phyloP scores from a whole-genome alignment of 2,888 invertebrate genomes.

The Ryuthela nishihirai region DNA sequence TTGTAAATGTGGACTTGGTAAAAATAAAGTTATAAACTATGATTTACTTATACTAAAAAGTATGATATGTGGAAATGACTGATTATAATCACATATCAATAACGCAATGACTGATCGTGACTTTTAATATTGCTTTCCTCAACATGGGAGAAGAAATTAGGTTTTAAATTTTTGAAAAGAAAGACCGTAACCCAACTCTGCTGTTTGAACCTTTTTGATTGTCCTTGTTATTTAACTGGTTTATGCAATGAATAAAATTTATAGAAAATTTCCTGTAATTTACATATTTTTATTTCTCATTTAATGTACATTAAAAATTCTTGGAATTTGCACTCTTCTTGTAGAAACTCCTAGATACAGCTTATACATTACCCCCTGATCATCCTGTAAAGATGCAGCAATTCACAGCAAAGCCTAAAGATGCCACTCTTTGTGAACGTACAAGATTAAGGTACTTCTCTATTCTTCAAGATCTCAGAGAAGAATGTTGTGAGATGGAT shows the following conservation, averaged over 20 bases:
- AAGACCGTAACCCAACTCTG: too few relatives aligned
- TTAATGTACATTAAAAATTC: background rate
- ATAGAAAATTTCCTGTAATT: background rate
- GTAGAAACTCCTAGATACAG: slow-evolving; percentile 57
- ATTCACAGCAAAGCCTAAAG: slow-evolving; percentile 44
- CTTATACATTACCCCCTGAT: slow-evolving; percentile 64
- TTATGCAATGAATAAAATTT: background rate
- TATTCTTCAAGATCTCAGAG: slow-evolving; percentile 65
- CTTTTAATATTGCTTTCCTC: too few relatives aligned
- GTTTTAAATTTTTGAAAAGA: too few relatives aligned
- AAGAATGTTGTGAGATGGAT: slow-evolving; percentile 65
- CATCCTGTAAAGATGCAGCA: slow-evolving; percentile 48
- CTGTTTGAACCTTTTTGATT: too few relatives aligned
- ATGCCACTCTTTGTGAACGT: slow-evolving; percentile 43
- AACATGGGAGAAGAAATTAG: too few relatives aligned
- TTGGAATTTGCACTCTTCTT: background rate
- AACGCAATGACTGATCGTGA: too few relatives aligned
- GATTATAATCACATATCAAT: too few relatives aligned
- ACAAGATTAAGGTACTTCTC: slow-evolving; percentile 51
- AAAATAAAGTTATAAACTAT: too few relatives aligned
- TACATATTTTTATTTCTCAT: background rate
- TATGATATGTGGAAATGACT: too few relatives aligned
- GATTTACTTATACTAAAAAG: too few relatives aligned
- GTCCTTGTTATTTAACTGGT: too few relatives aligned
- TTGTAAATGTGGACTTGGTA: too few relatives aligned